These are phyloP conservation scores for Epinotia brunnichana DNA, from an alignment of 2,888 invertebrate genomes.

Conservation along the genomic window DNA sequence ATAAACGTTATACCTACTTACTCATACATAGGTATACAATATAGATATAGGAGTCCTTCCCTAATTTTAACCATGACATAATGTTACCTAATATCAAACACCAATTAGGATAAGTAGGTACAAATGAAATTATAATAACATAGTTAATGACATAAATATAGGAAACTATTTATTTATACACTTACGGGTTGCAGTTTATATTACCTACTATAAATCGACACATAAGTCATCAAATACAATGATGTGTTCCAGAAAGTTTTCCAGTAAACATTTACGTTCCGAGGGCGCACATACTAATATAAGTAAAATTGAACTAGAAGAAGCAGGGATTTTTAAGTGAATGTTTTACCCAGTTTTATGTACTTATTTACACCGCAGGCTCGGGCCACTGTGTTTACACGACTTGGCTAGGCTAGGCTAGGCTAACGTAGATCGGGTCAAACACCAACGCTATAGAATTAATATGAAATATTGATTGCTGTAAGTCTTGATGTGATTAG, in stretches of 20 bases:
- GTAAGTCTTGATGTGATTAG: conserved; percentile 34
- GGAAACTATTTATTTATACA: conserved; percentile 41
- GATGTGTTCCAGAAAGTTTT: conserved; percentile 80
- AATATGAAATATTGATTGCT: conserved; percentile 20
- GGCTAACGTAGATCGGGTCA: conserved; percentile 2
- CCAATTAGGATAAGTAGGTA: conserved; percentile 75
- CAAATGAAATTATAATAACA: conserved; percentile 59
- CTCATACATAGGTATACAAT: conserved; percentile 19
- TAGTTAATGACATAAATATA: conserved; percentile 38
- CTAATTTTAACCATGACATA: conserved; percentile 64
- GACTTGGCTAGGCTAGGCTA: conserved; percentile 6
- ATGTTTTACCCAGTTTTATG: conserved; percentile 51
- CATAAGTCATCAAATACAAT: conserved; percentile 54
- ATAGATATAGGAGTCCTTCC: conserved; percentile 33
- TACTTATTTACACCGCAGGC: conserved; percentile 29
- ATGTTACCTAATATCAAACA: conserved; percentile 67
- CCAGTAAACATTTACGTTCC: conserved; percentile 65
- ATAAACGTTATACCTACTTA: conserved; percentile 20
- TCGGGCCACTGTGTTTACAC: conserved; percentile 24
- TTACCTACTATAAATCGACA: conserved; percentile 47
- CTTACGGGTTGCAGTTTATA: conserved; percentile 41
- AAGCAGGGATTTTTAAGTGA: conserved; percentile 76
- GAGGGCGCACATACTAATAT: conserved; percentile 57
- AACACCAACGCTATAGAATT: conserved; percentile 31
- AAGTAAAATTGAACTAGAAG: conserved; percentile 66